Base-by-base conservation (phyloP, 1,140 invertebrate species). In the Riptortus pedestris region DNA sequence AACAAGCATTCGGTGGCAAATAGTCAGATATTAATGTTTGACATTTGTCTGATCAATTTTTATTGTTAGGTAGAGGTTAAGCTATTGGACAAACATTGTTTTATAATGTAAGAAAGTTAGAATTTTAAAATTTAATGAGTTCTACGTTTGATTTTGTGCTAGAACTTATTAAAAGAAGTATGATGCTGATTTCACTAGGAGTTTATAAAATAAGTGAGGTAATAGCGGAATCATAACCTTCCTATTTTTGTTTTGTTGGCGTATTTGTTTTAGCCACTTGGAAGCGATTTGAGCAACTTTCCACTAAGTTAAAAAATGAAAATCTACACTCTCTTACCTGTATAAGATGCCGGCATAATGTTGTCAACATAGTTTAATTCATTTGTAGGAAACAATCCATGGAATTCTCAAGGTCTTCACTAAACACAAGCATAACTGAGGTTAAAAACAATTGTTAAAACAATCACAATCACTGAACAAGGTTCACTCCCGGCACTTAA, bases 331-430 rank as follows among this genome's bases (percentile, higher is more conserved):
- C 22, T 24, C 20, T 55, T 55, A 55, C 51, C 51, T 55, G 18
- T 18, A 26, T 24, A 12, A 55, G 24, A 55, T 26, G 51, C 51
- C 51, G 51, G 51, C 51, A 55, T 55, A 55, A 22, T 55, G 51
- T 55, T 55, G 51, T 55, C 51, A 24, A 55, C 51, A 55, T 55
- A 26, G 18, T 55, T 51, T 55, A 55, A 24, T 55, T 55, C 51
- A 55, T 2, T 2, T 24, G 51, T 0, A 24, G 51, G 26, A 24
- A 55, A 55, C 51, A 55, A 55, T 27, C 51, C 51, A 24, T 26
- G 51, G 22, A 18, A 27, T 27, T 55, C 24, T 55, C 51, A 55
- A 55, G 51, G 51, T 55, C 51, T 27, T 14, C 51, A 55, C 1
- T 48, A 55, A 55, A 55, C 51, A 55, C 24, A 1, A 55, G 24